Evolutionary conservation across 2,888 invertebrate species (phyloP).

Genomic region (Carterocephalus palaemon): DNA sequence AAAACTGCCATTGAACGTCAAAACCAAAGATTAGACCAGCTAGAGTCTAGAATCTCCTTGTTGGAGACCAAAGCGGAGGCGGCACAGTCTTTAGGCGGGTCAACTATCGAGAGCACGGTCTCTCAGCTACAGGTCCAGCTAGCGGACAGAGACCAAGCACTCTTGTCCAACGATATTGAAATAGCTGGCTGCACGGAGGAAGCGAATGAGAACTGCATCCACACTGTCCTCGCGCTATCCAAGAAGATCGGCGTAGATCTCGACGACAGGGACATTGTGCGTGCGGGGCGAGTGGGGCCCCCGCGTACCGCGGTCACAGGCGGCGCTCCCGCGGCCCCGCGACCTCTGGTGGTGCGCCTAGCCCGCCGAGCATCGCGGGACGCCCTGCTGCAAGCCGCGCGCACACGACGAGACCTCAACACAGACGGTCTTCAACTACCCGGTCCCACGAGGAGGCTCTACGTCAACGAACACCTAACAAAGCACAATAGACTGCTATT

Average conservation of each 20-base stretch:
- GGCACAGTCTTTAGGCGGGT: too few relatives aligned
- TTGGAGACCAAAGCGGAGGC: too few relatives aligned
- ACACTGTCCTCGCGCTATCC: neutral
- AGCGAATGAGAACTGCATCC: neutral
- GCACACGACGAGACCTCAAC: neutral
- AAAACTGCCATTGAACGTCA: too few relatives aligned
- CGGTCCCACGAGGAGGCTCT: neutral
- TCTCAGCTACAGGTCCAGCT: neutral
- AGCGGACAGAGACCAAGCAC: neutral
- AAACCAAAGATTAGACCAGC: too few relatives aligned
- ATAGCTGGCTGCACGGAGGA: neutral
- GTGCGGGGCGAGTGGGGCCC: neutral
- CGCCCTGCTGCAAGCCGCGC: neutral
- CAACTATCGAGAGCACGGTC: neutral
- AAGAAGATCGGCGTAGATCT: constrained; percentile 2
- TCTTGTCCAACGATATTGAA: neutral
- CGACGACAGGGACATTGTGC: neutral
- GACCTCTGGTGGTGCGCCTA: neutral
- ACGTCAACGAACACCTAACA: constrained; percentile 12
- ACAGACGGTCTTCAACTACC: neutral
- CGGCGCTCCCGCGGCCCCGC: neutral
- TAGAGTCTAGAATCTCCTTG: too few relatives aligned
- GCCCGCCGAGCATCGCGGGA: neutral
- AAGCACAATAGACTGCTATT: neutral
- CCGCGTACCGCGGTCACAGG: neutral